A percentile compares a stretch with the other conserved stretches of the same genome.
phyloP scores from a whole-genome alignment of 2,888 invertebrate genomes.

The Sinhomidia bicolor region DNA sequence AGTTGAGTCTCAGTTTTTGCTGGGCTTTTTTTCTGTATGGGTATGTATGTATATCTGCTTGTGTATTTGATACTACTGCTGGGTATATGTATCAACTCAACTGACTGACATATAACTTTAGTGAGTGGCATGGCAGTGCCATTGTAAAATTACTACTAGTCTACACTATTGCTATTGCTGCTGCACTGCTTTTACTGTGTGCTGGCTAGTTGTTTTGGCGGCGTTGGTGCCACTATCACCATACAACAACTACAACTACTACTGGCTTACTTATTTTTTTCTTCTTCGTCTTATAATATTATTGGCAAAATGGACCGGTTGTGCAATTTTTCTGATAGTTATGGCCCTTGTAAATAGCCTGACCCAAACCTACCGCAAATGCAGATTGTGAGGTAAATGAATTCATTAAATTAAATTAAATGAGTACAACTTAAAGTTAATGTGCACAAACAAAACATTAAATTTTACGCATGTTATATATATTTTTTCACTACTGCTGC shows the following conservation, averaged over 20 bases:
- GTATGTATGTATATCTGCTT: too few species aligned
- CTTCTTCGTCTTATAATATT: too few species aligned
- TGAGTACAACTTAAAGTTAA: conserved; percentile 72
- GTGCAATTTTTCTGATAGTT: conserved; percentile 73
- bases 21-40: not conserved
- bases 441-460: conserved; percentile 72
- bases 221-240: not conserved
- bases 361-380: conserved; percentile 73
- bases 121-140: too few species aligned
- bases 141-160: too few species aligned
- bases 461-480: conserved; percentile 69
- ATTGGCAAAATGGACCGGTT: conserved; percentile 72
- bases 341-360: conserved; percentile 70
- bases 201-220: too few species aligned
- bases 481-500: conserved; percentile 17
- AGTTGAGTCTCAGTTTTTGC: not conserved
- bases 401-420: conserved; percentile 74
- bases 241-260: conserved; percentile 55
- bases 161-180: conserved; percentile 25
- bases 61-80: too few species aligned
- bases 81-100: too few species aligned
- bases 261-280: conserved; percentile 67
- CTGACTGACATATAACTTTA: too few species aligned
- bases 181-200: conserved; percentile 34
- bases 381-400: conserved; percentile 71